phyloP scores from a whole-genome alignment of 1,140 invertebrate species.

The Temnothorax longispinosus region DNA sequence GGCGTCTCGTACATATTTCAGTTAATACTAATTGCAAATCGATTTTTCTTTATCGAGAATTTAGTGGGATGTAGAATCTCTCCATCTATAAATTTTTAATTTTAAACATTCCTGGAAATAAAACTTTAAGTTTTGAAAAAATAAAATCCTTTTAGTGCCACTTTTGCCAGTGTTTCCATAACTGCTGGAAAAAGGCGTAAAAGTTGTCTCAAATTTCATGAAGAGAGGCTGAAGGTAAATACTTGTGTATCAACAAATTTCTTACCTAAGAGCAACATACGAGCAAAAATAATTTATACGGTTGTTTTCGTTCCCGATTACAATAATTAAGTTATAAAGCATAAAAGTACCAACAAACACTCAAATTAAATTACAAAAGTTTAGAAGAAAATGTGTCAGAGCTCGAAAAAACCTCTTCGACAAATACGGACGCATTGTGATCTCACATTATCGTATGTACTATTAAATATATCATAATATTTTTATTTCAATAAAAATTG shows the following conservation, averaged over 20 bases:
- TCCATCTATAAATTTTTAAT: neutral
- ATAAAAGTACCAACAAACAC: neutral
- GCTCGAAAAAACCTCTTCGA: neutral
- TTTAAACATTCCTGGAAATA: neutral
- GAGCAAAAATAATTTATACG: neutral
- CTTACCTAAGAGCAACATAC: neutral
- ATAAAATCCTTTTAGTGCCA: neutral
- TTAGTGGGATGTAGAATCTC: neutral
- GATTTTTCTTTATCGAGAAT: neutral
- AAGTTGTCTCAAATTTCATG: neutral
- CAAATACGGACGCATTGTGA: neutral
- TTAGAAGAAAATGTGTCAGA: neutral
- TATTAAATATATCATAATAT: neutral
- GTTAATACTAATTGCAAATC: neutral
- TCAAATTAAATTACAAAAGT: slow-evolving; percentile 2
- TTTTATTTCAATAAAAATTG: neutral
- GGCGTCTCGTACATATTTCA: neutral
- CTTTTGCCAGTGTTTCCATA: neutral
- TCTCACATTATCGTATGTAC: neutral
- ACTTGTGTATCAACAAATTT: neutral
- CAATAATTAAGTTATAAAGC: neutral
- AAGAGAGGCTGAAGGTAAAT: neutral
- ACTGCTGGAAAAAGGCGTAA: neutral
- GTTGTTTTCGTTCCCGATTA: neutral
- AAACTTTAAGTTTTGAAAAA: slow-evolving; percentile 5